Conservation (phyloP, 2,113 vertebrate genomes). For the Ammodytes dubius region DNA sequence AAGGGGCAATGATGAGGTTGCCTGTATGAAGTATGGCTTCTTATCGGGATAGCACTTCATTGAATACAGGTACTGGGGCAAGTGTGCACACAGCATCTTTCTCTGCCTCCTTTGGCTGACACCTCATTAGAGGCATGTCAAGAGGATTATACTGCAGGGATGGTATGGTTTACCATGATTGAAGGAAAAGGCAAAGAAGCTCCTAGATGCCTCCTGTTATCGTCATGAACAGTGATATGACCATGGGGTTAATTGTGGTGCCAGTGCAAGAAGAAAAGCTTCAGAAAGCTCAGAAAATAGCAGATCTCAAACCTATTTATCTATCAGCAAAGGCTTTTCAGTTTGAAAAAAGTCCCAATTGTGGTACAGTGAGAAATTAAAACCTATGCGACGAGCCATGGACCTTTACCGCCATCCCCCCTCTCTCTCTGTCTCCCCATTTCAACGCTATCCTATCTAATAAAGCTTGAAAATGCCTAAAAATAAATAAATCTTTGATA, state of each 20-base stretch:
- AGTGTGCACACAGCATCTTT: constrained; percentile 31
- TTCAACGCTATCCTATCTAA: too few species aligned
- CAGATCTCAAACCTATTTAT: constrained; percentile 19
- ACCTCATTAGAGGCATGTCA: constrained; percentile 66
- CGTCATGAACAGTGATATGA: constrained; percentile 36
- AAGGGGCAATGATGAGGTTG: constrained; percentile 29
- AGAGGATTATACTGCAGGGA: constrained; percentile 53
- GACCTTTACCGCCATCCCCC: too few species aligned
- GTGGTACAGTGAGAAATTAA: background rate
- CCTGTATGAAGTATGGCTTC: constrained; percentile 28
- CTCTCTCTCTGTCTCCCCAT: too few species aligned
- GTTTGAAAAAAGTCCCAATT: constrained; percentile 6
- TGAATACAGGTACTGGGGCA: constrained; percentile 33
- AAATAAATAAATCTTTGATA: background rate
- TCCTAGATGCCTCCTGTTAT: constrained; percentile 29
- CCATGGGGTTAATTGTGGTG: constrained; percentile 57
- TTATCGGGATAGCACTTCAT: constrained; percentile 35
- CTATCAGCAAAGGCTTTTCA: constrained; percentile 9
- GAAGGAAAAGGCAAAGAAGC: constrained; percentile 23
- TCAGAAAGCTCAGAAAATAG: constrained; percentile 29
- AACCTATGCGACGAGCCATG: background rate
- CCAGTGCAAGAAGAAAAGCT: constrained; percentile 28
- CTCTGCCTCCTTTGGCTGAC: constrained; percentile 45
- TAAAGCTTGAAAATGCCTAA: too few species aligned
- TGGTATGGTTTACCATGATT: constrained; percentile 44